Base-by-base conservation (phyloP, 2,888 invertebrate species). In the Pachydiplax longipennis region DNA sequence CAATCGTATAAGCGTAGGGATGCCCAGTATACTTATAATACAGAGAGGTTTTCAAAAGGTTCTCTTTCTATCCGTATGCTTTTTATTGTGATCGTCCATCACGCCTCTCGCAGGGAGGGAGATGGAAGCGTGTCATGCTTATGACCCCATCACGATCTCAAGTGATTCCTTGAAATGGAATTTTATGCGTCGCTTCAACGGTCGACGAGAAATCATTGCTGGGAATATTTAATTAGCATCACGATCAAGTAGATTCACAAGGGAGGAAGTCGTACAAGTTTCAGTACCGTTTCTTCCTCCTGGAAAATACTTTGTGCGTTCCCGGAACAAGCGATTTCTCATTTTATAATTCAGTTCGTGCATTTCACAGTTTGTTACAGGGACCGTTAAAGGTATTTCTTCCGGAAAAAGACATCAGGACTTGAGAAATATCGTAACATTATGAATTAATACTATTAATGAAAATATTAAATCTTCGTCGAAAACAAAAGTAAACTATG, bases 61-160 rank as follows among this genome's bases (percentile, higher is more conserved):
- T 35, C 31, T 83, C 58, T 53, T 65, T n/a, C 65, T 22, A 35
- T 15, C 83, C 83, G 53, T 53, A 31, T 25, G 58, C 35, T 65
- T 87, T 61, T 87, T 87, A 87, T 87, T 87, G 87, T 87, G 87
- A 61, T 65, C 87, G 87, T 87, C 61, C 87, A 87, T 87, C 87
- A 87, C 87, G 87, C 87, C 37, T 61, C 13, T n/a, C 22, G 65
- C 8, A 37, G 37, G 80, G 81, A 22, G 37, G 87, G 25, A 15
- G 31, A 13, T 15, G n/a, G 65, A 61, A 87, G 87, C 31, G 61
- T 18, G 35, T 40, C 37, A 25, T 87, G 87, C 87, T 61, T 65
- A 87, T 61, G 87, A 87, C 87, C 87, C 37, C 65, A 87, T 87
- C 87, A 87, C 87, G 87, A 83, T 83, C 58, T 48, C 82, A 44